Base-by-base conservation (phyloP, 2,888 invertebrate species). In the Apeira syringaria region DNA sequence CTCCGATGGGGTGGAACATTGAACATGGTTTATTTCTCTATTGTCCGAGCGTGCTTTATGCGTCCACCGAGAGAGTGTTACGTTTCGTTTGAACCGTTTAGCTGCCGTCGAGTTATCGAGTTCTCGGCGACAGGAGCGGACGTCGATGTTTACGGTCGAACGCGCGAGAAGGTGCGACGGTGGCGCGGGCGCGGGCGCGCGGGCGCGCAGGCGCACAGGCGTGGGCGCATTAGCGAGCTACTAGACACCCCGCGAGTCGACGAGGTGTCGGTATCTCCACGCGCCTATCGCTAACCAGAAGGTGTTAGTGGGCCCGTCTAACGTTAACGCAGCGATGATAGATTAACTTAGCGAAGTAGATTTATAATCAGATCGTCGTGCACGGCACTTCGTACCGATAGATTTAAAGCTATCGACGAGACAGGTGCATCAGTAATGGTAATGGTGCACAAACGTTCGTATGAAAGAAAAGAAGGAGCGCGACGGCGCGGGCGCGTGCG, bases 21-120 rank as follows among this genome's bases (percentile, higher is more conserved):
- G 66, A 68, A 75, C 69, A 68, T 76, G 59, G 71, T 86, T 84
- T 85, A 85, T 84, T 75, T 77, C 69, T 70, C 81, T 79, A 84
- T 84, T 86, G 85, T 86, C 74, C 65, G 60, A 68, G 66, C 61
- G 64, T 68, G 75, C 61, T 76, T 76, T 72, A 73, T 75, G 51
- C 47, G 46, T 46, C 48, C 48, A 41, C 43, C 22, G 42, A 28
- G 48, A 40, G 47, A 51, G 39, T 56, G 56, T 56, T 56, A 46
- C 49, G 47, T 53, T 51, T 43, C 44, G 64, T 59, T 56, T 50
- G 53, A 53, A 61, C 63, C 63, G 60, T 74, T 71, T 73, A 62
- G 61, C 59, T 56, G 60, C 56, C 64, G 62, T 65, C 52, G 64
- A 67, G 65, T 67, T 75, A 76, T 80, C 75, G 65, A 74, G 62